Evolutionary conservation across 2,113 vertebrate species (phyloP), one percentile per base, ranked within the genome.

Genomic region (Melanerpes formicivorus): DNA sequence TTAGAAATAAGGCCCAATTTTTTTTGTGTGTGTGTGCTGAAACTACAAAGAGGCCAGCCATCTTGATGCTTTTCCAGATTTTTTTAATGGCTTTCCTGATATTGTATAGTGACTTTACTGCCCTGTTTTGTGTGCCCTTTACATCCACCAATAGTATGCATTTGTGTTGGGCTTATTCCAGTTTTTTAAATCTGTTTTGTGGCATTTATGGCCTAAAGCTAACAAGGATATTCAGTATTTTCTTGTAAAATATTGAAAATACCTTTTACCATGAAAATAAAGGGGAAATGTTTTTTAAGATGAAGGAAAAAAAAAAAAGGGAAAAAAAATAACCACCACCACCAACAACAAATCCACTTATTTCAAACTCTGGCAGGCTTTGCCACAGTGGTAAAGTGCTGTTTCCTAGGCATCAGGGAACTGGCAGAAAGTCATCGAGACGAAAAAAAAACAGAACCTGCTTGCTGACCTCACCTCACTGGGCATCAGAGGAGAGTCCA

Each of bases 1-100:
- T 98, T 97, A 97, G 96, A 98, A 98, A 97, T 97, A 97, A 97
- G 92, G 78, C 87, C 97, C 90, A 86, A 50, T 95, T 96, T 97
- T 71, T 46, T 67, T 34, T 34, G n/a, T 34, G 34, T 34, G 34
- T 95, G 95, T 97, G 87, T 95, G 93, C 95, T 96, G 96, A 91
- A 97, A 98, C 97, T 98, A 98, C 97, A 98, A 98, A 98, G 97
- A 93, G 86, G 90, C 97, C 95, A 97, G 94, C 97, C 97, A 98
- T 98, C 96, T 98, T 98, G 97, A 97, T 97, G 95, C 92, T 96
- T 98, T 98, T 98, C 97, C 97, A 98, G 95, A 95, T 96, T 91
- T 74, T 95, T 97, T 98, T 97, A 97, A 98, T 97, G 97, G 95
- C 95, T 98, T 98, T 97, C 96, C 97, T 98, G 96, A 98, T 98